Conservation (phyloP, 2,888 invertebrate genomes). For the Plebejus argus region DNA sequence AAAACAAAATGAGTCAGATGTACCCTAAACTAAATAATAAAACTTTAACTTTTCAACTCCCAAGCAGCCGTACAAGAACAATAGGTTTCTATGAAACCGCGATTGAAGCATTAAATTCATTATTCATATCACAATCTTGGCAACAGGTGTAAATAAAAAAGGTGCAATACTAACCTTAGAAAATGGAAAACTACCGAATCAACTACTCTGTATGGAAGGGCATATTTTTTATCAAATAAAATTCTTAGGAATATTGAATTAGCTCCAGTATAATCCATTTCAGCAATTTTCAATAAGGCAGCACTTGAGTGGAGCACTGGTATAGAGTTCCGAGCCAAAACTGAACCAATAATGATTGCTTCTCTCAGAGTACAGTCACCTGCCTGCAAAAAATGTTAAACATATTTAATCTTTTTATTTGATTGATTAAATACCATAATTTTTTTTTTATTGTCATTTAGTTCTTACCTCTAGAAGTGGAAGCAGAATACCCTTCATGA, state of each 20-base stretch:
- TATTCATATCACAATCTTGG: background rate
- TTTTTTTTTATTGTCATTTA: constrained; percentile 9
- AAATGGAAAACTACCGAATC: constrained; percentile 98
- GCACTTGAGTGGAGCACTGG: constrained; percentile 97
- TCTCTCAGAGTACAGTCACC: constrained; percentile 97
- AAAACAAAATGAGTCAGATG: constrained; percentile 35
- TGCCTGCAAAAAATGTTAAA: constrained; percentile 73
- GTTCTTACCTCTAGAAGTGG: constrained; percentile 83
- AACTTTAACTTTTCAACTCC: no score
- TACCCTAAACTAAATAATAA: background rate
- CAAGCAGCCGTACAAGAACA: no score
- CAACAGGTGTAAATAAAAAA: background rate
- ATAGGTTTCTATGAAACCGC: no score
- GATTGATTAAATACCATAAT: background rate
- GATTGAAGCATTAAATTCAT: background rate
- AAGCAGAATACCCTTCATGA: constrained; percentile 95
- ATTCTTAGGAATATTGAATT: constrained; percentile 96
- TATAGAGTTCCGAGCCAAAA: constrained; percentile 94
- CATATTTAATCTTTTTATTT: background rate
- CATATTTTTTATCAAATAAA: constrained; percentile 98
- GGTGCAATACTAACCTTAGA: constrained; percentile 82
- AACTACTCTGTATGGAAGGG: constrained; percentile 95
- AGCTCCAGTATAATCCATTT: constrained; percentile 98
- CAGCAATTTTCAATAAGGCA: constrained; percentile 96
- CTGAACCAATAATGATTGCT: constrained; percentile 96